Percentiles rank a stretch among this genome's conserved stretches.
phyloP scores from a whole-genome alignment of 2,113 vertebrate genomes.

The Columba janthina region DNA sequence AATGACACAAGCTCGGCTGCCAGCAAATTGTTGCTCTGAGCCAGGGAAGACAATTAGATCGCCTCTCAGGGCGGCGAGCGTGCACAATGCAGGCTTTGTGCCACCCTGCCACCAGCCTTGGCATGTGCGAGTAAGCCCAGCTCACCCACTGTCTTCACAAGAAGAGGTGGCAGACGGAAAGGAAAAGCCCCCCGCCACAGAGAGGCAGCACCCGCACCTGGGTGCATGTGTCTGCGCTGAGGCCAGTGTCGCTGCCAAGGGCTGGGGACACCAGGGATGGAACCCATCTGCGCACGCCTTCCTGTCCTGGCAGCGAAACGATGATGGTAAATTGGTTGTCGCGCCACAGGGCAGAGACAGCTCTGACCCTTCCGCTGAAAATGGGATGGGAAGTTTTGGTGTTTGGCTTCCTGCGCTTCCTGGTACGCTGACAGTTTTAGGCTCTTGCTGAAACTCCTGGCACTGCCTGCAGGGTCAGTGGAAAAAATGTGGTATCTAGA shows the following conservation, averaged over 20 bases:
- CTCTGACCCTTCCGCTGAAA: conserved; percentile 31
- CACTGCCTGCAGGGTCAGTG: conserved; percentile 1
- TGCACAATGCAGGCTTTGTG: conserved; percentile 72
- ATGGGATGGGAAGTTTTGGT: conserved; percentile 11
- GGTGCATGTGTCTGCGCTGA: neutral
- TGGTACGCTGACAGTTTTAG: conserved; percentile 37
- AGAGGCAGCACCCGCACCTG: neutral
- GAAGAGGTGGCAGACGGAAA: neutral
- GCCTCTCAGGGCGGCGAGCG: conserved; percentile 5
- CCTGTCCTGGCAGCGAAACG: neutral
- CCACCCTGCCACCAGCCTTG: conserved; percentile 53
- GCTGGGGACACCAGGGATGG: neutral
- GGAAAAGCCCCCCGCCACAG: rapidly evolving
- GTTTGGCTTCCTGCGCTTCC: conserved; percentile 46
- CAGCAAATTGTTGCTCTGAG: conserved; percentile 61
- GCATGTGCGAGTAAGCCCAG: neutral
- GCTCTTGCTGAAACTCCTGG: conserved; percentile 21
- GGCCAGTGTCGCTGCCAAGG: neutral
- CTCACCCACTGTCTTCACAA: neutral
- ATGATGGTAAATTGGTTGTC: neutral
- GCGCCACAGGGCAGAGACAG: neutral
- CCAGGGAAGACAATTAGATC: conserved; percentile 61
- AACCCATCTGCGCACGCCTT: neutral
- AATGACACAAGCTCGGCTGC: conserved; percentile 63
- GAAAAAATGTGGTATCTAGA: conserved; percentile 48